These are phyloP conservation scores for Mormyrops boulengeri DNA, from an alignment of 2,797 vertebrate species.

Conservation along the genomic window DNA sequence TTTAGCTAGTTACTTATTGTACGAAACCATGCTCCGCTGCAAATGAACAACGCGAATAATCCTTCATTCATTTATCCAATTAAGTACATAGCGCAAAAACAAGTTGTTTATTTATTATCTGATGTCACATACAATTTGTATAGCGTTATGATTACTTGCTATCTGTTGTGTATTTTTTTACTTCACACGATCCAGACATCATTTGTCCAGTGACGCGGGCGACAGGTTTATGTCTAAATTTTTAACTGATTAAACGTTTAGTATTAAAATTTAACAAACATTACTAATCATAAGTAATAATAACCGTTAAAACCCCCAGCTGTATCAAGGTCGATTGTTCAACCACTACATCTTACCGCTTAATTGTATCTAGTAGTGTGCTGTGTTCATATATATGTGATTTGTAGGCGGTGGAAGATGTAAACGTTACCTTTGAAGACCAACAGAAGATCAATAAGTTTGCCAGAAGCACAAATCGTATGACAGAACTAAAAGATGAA, in stretches of 20 bases:
- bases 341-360: background rate
- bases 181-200: background rate
- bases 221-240: background rate
- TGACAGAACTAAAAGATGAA: slow-evolving; percentile 91
- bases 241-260: background rate
- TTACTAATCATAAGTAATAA: background rate
- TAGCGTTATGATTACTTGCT: background rate
- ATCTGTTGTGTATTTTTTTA: background rate
- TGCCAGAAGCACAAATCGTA: slow-evolving; percentile 86
- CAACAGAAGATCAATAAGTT: slow-evolving; percentile 98
- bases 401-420: slow-evolving; percentile 85
- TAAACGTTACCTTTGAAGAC: slow-evolving; percentile 94
- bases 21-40: background rate
- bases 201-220: background rate
- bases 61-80: background rate
- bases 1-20: background rate
- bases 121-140: background rate
- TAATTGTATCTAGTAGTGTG: background rate
- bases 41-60: background rate
- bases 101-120: background rate
- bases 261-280: background rate
- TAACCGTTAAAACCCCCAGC: background rate
- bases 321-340: background rate
- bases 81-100: background rate
- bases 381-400: background rate